These are phyloP conservation scores for Hippocampus kuda DNA, from an alignment of 2,797 vertebrate species.

Conservation along the genomic window DNA sequence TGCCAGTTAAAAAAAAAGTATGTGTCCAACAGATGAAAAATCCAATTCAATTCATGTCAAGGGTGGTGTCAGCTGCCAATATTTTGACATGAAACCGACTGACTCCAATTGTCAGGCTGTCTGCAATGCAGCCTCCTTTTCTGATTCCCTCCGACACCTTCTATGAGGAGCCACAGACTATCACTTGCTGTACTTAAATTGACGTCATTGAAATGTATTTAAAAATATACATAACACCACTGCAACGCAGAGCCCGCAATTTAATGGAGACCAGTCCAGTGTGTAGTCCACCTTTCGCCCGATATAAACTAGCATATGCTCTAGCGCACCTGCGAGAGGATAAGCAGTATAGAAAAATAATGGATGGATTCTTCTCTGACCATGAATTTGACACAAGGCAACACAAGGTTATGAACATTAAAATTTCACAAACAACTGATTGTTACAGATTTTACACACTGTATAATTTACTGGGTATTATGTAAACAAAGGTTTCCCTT, in stretches of 20 bases:
- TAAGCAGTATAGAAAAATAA: background rate
- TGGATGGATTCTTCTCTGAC: background rate
- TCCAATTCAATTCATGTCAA: slow-evolving; percentile 15
- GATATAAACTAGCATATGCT: background rate
- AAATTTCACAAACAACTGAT: background rate
- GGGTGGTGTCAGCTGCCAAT: slow-evolving; percentile 7
- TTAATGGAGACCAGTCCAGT: background rate
- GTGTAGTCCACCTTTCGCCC: background rate
- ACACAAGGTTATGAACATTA: background rate
- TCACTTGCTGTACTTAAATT: background rate
- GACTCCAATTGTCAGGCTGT: slow-evolving; percentile 32
- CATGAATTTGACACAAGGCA: background rate
- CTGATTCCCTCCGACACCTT: background rate
- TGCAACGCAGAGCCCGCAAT: background rate
- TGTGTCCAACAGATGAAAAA: too few species aligned
- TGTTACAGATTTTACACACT: background rate
- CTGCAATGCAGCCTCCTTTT: background rate
- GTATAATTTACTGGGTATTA: background rate
- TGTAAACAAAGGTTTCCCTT: background rate
- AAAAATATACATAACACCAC: background rate
- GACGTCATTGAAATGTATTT: background rate
- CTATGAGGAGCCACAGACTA: background rate
- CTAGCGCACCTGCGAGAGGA: background rate
- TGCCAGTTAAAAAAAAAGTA: background rate
- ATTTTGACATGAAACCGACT: slow-evolving; percentile 34